Evolutionary conservation across 2,797 vertebrate genomes (phyloP).

Genomic region (Rhinophrynus dorsalis): DNA sequence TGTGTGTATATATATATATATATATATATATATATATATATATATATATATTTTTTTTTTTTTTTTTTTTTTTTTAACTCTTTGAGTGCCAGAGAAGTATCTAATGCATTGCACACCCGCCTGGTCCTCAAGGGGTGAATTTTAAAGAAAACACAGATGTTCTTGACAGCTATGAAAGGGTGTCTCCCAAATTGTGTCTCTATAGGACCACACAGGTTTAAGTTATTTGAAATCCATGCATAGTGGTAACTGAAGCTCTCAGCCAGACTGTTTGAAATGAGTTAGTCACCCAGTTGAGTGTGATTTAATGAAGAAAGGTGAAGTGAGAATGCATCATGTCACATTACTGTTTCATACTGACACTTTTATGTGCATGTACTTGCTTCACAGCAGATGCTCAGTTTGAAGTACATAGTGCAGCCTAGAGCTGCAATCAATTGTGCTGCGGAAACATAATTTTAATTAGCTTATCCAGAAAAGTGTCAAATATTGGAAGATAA

Average conservation of each 20-base stretch:
- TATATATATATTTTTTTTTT: no score
- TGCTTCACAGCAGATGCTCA: conserved; percentile 25
- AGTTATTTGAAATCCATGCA: conserved; percentile 46
- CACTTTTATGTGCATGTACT: conserved; percentile 28
- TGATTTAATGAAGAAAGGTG: conserved; percentile 24
- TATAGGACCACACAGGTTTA: conserved; percentile 72
- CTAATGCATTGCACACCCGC: no score
- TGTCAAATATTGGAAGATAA: background rate
- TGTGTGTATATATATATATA: no score
- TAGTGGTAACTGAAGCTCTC: conserved; percentile 41
- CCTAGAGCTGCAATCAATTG: background rate
- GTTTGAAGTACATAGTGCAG: background rate
- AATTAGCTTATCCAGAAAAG: background rate
- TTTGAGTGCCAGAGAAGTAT: no score
- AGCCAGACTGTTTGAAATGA: conserved; percentile 48
- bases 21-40: no score
- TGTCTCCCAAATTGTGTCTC: conserved; percentile 48
- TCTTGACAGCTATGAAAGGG: conserved; percentile 11
- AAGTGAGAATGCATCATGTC: background rate
- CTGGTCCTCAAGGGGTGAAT: no score
- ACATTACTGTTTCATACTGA: conserved; percentile 18
- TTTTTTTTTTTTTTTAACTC: background rate
- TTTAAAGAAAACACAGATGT: background rate
- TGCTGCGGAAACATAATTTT: background rate
- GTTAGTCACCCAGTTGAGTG: conserved; percentile 30